A percentile compares a stretch with the other conserved stretches of the same genome.
These are phyloP conservation scores for Entomobrya multifasciata DNA, from an alignment of 2,888 invertebrate species.

Conservation along the genomic window DNA sequence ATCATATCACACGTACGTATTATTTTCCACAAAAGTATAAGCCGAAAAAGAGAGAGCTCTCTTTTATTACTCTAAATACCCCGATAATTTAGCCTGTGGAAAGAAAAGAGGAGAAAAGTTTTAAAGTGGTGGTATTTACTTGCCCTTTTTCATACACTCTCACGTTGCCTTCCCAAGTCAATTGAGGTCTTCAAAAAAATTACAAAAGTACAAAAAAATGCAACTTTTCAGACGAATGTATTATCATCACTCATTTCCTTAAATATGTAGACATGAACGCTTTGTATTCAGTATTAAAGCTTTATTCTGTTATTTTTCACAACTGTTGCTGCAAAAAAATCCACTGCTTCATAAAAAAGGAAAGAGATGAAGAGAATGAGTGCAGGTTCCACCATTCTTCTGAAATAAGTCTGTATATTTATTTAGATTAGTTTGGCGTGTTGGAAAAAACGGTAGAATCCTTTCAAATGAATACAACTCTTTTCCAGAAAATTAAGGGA, in stretches of 20 bases:
- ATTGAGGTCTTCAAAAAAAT: background rate
- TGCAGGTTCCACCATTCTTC: too few species aligned
- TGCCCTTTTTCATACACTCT: background rate
- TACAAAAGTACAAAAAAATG: background rate
- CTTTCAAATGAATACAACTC: background rate
- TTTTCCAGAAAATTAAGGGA: too few species aligned
- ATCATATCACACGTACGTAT: background rate
- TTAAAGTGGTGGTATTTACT: constrained; percentile 22
- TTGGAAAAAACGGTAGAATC: background rate
- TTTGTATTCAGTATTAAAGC: background rate
- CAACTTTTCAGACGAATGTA: background rate
- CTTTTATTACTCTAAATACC: constrained; percentile 45
- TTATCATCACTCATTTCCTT: background rate
- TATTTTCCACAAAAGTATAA: constrained; percentile 12
- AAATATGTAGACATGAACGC: background rate
- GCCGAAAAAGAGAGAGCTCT: background rate
- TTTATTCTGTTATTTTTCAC: background rate
- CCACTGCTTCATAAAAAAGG: too few species aligned
- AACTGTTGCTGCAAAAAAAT: background rate
- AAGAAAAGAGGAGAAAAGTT: constrained; percentile 9
- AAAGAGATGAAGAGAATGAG: too few species aligned
- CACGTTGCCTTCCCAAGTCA: too few species aligned
- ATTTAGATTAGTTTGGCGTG: too few species aligned
- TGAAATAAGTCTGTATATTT: too few species aligned
- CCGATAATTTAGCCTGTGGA: constrained; percentile 31